Percentiles rank a stretch among this genome's conserved stretches.
Evolutionary conservation across 2,797 vertebrate genomes (phyloP).

Genomic region (Microcaecilia unicolor): DNA sequence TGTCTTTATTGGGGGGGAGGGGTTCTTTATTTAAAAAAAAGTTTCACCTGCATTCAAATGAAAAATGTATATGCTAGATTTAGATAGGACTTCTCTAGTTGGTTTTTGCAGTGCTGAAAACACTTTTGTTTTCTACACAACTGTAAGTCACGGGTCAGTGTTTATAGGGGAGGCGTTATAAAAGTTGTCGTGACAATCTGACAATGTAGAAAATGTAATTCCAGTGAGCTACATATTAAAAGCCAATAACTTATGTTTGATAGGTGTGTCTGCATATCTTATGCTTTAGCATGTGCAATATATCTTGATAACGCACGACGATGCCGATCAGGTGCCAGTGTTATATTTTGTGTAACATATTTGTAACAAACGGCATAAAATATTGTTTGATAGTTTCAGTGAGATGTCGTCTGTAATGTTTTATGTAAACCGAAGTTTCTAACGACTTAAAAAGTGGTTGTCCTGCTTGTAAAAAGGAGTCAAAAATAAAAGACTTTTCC

Average conservation of each 20-base stretch:
- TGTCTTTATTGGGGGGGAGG: no score
- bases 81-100: slow-evolving; percentile 46
- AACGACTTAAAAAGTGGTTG: slow-evolving; percentile 29
- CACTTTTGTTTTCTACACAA: slow-evolving; percentile 53
- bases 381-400: slow-evolving; percentile 45
- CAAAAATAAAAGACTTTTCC: slow-evolving; percentile 20
- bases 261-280: slow-evolving; percentile 52
- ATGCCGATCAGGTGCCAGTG: slow-evolving; percentile 57
- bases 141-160: slow-evolving; percentile 54
- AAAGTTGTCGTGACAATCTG: slow-evolving; percentile 65
- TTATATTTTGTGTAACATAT: slow-evolving; percentile 60
- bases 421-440: slow-evolving; percentile 41
- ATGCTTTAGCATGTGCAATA: slow-evolving; percentile 71
- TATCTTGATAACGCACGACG: slow-evolving; percentile 56
- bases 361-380: slow-evolving; percentile 53
- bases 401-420: slow-evolving; percentile 50
- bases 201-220: slow-evolving; percentile 48
- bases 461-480: slow-evolving; percentile 29
- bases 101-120: slow-evolving; percentile 52
- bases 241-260: slow-evolving; percentile 46
- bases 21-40: slow-evolving; percentile 32
- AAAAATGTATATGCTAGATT: slow-evolving; percentile 49
- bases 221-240: slow-evolving; percentile 47
- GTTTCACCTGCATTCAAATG: slow-evolving; percentile 50
- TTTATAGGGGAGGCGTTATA: slow-evolving; percentile 48